A percentile compares a stretch with the other conserved stretches of the same genome.
phyloP scores from a whole-genome alignment of 2,888 invertebrate species.

The Anorthoa munda region DNA sequence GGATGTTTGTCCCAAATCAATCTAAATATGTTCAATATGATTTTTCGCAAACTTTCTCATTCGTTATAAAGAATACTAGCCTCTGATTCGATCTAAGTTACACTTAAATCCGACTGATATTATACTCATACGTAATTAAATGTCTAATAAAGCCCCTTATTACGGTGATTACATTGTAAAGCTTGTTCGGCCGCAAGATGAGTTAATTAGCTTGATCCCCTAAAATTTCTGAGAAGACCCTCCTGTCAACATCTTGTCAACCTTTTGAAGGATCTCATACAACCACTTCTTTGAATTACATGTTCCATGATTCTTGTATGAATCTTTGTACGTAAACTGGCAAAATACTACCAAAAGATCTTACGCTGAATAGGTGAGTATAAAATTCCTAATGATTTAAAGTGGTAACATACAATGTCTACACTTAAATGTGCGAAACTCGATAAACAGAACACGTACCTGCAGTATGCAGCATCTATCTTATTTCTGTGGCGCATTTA shows the following conservation, averaged over 20 bases:
- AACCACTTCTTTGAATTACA: neutral
- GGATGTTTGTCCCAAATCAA: slow-evolving; percentile 3
- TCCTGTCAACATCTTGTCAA: slow-evolving; percentile 16
- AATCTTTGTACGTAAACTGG: neutral
- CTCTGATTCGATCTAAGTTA: no score
- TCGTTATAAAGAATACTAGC: neutral
- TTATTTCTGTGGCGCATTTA: no score
- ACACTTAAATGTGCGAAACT: no score
- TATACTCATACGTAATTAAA: slow-evolving; percentile 5
- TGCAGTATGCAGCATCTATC: no score
- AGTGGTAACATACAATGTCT: slow-evolving; percentile 41
- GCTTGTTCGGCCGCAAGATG: slow-evolving; percentile 10
- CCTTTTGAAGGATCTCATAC: neutral
- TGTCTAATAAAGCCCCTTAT: slow-evolving; percentile 29
- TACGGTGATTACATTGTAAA: slow-evolving; percentile 9
- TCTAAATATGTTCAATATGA: neutral
- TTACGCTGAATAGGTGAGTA: slow-evolving; percentile 17
- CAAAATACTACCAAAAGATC: slow-evolving; percentile 14
- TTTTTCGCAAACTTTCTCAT: neutral
- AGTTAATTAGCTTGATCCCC: slow-evolving; percentile 34
- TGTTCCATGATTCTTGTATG: neutral
- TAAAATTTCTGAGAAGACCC: slow-evolving; percentile 14
- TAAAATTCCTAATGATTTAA: slow-evolving; percentile 48
- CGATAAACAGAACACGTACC: no score
- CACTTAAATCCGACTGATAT: neutral